Conservation (phyloP, 2,113 vertebrate genomes). For the Semnornis frantzii region DNA sequence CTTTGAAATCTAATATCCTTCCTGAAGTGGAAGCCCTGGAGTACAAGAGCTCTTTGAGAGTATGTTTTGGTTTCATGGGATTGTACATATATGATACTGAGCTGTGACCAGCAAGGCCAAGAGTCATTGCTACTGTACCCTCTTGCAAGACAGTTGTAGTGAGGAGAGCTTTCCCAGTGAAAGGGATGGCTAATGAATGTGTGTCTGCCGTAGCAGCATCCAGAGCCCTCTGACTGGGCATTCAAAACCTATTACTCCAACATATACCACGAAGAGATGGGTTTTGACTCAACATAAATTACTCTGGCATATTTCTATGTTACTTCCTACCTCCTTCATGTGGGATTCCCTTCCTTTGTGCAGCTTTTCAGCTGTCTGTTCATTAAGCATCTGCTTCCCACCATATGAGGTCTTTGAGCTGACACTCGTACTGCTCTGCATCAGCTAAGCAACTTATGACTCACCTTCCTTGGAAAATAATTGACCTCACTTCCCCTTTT, state of each 20-base stretch:
- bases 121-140: not conserved
- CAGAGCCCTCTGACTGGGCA: not conserved
- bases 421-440: not conserved
- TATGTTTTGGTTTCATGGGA: slow-evolving; percentile 50
- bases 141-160: not conserved
- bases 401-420: not conserved
- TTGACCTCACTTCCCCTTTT: not conserved
- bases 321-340: not conserved
- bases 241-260: not conserved
- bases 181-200: not conserved
- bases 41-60: slow-evolving; percentile 61
- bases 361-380: not conserved
- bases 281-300: not conserved
- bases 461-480: not conserved
- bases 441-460: not conserved
- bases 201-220: not conserved
- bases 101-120: not conserved
- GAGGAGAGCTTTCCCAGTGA: not conserved
- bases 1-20: slow-evolving; percentile 67
- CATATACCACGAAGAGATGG: not conserved
- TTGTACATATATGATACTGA: not conserved
- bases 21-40: slow-evolving; percentile 52
- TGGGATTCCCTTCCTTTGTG: not conserved
- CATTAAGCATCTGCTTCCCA: not conserved
- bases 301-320: not conserved